Conservation (phyloP, 2,797 vertebrate genomes). For the Mico argentatus region DNA sequence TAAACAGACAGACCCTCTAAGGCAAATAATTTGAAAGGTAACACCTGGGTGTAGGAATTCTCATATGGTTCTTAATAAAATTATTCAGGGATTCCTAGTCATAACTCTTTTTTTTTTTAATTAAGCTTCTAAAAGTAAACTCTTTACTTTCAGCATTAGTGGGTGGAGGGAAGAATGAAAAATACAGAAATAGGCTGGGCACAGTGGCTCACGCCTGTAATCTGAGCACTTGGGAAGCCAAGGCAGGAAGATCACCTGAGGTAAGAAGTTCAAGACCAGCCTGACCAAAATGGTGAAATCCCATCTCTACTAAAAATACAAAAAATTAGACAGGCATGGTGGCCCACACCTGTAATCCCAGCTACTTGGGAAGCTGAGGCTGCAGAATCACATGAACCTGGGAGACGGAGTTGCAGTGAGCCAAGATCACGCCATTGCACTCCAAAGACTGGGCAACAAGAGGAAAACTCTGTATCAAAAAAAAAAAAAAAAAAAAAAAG, state of each 20-base stretch:
- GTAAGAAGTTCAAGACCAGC: neutral
- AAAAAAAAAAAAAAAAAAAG: too few relatives aligned
- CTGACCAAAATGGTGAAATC: neutral
- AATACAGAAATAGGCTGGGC: neutral
- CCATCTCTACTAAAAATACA: neutral
- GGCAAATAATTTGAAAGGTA: neutral
- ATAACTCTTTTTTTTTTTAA: neutral
- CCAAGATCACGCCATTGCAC: neutral
- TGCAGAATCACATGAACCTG: neutral
- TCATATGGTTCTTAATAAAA: neutral
- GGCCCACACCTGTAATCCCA: neutral
- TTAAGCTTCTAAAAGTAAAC: neutral
- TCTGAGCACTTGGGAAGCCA: neutral
- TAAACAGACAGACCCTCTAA: neutral
- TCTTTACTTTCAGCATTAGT: neutral
- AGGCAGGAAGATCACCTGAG: neutral
- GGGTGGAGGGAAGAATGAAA: neutral
- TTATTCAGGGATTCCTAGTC: neutral
- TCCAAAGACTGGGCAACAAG: neutral
- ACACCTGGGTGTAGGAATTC: neutral
- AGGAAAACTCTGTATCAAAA: fast-evolving
- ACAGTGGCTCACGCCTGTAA: neutral
- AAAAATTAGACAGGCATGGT: neutral
- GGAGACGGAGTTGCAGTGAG: neutral
- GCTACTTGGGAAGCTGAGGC: neutral